Base-by-base conservation (phyloP, 2,888 invertebrate species). In the Pandemis corylana region DNA sequence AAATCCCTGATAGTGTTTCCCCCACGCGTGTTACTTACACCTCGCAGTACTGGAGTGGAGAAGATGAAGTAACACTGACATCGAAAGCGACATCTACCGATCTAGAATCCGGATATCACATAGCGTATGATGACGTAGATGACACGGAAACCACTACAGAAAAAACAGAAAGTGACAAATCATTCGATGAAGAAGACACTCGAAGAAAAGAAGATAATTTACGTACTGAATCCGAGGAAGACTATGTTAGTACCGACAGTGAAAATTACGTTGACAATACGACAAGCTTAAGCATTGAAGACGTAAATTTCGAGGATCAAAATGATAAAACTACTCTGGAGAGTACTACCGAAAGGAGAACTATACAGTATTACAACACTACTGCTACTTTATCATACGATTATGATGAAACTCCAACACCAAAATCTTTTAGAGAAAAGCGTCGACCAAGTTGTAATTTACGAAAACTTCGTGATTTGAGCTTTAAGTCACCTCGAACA, bases 401-500 rank as follows among this genome's bases (percentile, higher is more conserved):
- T 28, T 20, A 59, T 59, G 59, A 59, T 5, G 59, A 59, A 28
- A 20, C 46, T 42, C 71, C 68, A 41, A 70, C 44, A 70, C 28
- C 49, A 49, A 2, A 49, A 13, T 49, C 13, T 65, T 65, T 65
- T 10, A 79, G 78, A 72, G 77, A 80, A 10, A 82, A 79, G 79
- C 80, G 73, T 56, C 80, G 81, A 56, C 77, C 79, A 41, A 70
- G 76, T 68, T 94, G 94, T 77, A 91, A 81, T 81, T 77, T 94
- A 77, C 73, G 90, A 13, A 89, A 87, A 80, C 70, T 90, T 5
- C 84, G 90, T 72, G 82, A 83, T 56, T 78, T 92, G 56, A 87
- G 82, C 80, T 93, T 93, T 81, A 89, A 87, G 76, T 83, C 89
- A 1, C 89, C 92, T 6, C 85, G 85, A 53, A 92, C 91, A 56